Evolutionary conservation across 2,888 invertebrate genomes (phyloP), one percentile per base, ranked within the genome.

Genomic region (Sphaeridia pumilis): DNA sequence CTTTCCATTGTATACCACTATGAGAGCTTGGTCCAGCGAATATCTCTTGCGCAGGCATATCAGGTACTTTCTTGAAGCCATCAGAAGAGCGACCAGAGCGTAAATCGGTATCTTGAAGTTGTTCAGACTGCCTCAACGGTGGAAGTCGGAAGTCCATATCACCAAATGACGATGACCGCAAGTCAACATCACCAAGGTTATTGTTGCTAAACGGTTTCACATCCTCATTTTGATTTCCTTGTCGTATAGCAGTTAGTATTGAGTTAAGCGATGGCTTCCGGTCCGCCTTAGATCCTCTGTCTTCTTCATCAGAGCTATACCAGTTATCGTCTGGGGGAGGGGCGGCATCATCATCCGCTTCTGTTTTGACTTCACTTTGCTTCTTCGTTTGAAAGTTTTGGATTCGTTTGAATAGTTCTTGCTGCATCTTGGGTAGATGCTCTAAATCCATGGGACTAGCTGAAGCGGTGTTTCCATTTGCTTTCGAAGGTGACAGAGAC

Each of bases 11-110:
- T 48, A 88, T 80, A 0, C 83, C 83, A 0, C 80, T 78, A 69
- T 88, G 87, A 38, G 84, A 82, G 48, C 80, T 80, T 42, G 85
- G 76, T 34, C 85, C 84, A 7, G 84, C 88, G 67, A 87, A 85
- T 57, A 89, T 87, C 74, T 89, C 89, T 0, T 82, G 84, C 25
- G 87, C 87, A 0, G 88, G 87, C 14, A 82, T 87, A 64, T 84
- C 80, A n/a, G 84, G 80, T 65, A 74, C 73, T 7, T 83, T 48
- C 28, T 45, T 43, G 25, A 63, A 85, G 71, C 48, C 48, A 5
- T 35, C 49, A 28, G 28, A 55, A 54, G 48, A 64, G 36, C 55
- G 74, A n/a, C n/a, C n/a, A 24, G 58, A 56, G 49, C 87, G 76
- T 58, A 88, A 75, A 71, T 87, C 88, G 31, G 84, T 78, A 67